Evolutionary conservation across 2,888 invertebrate species (phyloP).

Genomic region (Meteorus cinctellus): DNA sequence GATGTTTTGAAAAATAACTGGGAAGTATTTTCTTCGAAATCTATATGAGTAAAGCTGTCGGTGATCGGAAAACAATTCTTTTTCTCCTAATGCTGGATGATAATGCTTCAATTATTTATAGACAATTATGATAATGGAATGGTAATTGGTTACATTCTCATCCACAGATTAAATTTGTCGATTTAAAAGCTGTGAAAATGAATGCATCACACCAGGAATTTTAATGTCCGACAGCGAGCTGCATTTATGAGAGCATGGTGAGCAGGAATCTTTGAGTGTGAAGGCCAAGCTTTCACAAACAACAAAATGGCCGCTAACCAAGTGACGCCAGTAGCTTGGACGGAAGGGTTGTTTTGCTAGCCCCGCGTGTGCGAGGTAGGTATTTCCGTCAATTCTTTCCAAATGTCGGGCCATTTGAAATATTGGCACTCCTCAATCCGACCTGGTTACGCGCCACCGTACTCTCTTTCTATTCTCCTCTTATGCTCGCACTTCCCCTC

Average conservation of each 20-base stretch:
- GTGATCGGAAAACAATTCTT: neutral
- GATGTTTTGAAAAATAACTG: neutral
- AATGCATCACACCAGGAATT: neutral
- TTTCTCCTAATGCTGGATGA: neutral
- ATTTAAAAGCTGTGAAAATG: neutral
- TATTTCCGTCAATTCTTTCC: slow-evolving; percentile 58
- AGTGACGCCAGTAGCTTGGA: slow-evolving; percentile 57
- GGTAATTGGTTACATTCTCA: slow-evolving; percentile 6
- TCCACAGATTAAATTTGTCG: slow-evolving; percentile 6
- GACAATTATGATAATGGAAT: slow-evolving; percentile 27
- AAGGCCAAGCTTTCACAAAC: slow-evolving; percentile 68
- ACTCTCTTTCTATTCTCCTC: slow-evolving; percentile 27
- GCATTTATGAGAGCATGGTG: neutral
- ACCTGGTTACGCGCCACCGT: slow-evolving; percentile 23
- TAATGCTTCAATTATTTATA: neutral
- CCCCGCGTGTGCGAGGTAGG: slow-evolving; percentile 6
- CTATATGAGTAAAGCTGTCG: neutral
- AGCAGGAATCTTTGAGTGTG: slow-evolving; percentile 50
- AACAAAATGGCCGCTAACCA: slow-evolving; percentile 69
- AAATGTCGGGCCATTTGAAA: slow-evolving; percentile 67
- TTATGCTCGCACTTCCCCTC: neutral
- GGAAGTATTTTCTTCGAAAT: neutral
- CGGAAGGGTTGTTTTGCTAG: slow-evolving; percentile 67
- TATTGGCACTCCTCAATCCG: slow-evolving; percentile 56
- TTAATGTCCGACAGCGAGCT: neutral